A percentile compares a stretch with the other conserved stretches of the same genome.
Conservation (phyloP, 2,113 vertebrate species). For the Heliornis fulica region DNA sequence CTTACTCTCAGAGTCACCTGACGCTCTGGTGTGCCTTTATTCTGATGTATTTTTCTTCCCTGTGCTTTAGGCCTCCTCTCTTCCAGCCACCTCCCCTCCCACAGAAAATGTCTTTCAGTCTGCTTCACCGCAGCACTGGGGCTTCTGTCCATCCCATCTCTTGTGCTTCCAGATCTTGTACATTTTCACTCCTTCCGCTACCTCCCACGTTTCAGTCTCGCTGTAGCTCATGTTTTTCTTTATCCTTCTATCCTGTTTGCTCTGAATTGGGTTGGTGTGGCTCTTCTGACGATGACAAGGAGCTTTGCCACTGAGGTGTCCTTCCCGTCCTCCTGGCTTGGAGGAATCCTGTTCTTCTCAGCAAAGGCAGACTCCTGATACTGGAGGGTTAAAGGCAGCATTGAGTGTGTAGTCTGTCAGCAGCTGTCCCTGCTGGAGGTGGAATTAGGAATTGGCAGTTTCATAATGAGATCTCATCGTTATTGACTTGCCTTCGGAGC, state of each 20-base stretch:
- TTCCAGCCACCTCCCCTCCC: neutral
- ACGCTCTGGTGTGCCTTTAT: neutral
- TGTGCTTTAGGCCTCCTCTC: neutral
- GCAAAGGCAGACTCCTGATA: neutral
- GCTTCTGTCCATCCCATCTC: neutral
- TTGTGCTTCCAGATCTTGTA: neutral
- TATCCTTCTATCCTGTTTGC: neutral
- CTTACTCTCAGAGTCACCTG: slow-evolving; percentile 51
- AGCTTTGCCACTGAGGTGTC: neutral
- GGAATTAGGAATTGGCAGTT: slow-evolving; percentile 70
- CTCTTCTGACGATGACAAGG: neutral
- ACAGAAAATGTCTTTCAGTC: neutral
- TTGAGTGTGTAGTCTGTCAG: slow-evolving; percentile 17
- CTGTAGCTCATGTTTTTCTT: neutral
- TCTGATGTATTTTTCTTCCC: neutral
- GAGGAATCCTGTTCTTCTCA: neutral
- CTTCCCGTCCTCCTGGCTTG: neutral
- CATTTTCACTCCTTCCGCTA: neutral
- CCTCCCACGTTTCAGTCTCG: neutral
- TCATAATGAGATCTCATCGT: slow-evolving; percentile 64
- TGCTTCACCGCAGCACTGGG: neutral
- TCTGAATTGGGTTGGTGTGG: neutral
- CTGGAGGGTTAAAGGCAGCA: neutral
- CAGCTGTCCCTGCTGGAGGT: neutral
- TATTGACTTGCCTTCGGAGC: neutral